Percentiles rank a stretch among this genome's conserved stretches.
These are phyloP conservation scores for Paramacrobiotus metropolitanus DNA, from an alignment of 1,140 invertebrate species.

Conservation along the genomic window DNA sequence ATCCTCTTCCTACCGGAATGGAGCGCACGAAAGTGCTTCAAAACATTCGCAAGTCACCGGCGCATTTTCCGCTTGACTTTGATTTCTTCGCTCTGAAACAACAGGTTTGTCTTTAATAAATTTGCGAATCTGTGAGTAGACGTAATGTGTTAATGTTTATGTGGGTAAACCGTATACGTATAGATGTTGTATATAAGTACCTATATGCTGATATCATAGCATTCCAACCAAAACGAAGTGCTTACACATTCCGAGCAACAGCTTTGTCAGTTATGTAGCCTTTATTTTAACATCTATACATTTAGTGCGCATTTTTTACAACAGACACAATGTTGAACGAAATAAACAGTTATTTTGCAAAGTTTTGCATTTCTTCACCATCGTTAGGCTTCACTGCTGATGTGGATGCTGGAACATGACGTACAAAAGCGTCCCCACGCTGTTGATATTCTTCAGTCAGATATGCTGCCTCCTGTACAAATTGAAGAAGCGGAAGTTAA, in stretches of 20 bases:
- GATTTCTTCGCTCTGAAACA: conserved; percentile 23
- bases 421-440: conserved; percentile 52
- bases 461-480: conserved; percentile 46
- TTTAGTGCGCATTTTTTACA: no score
- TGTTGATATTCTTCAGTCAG: conserved; percentile 49
- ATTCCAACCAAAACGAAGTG: no score
- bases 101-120: conserved; percentile 16
- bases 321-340: no score
- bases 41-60: conserved; percentile 37
- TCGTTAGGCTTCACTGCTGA: conserved; percentile 24
- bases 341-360: no score
- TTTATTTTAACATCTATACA: no score
- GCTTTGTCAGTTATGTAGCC: no score
- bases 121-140: no score
- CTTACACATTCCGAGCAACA: no score
- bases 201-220: no score
- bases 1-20: conserved; percentile 53
- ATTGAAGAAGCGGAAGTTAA: conserved; percentile 53
- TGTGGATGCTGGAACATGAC: conserved; percentile 63
- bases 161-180: no score
- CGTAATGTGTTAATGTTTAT: no score
- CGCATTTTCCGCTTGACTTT: conserved; percentile 40
- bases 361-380: conserved; percentile 7
- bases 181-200: no score
- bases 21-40: conserved; percentile 54